Percentiles rank a stretch among this genome's conserved stretches.
Conservation (phyloP, 2,797 vertebrate genomes). For the Nannoperca australis region DNA sequence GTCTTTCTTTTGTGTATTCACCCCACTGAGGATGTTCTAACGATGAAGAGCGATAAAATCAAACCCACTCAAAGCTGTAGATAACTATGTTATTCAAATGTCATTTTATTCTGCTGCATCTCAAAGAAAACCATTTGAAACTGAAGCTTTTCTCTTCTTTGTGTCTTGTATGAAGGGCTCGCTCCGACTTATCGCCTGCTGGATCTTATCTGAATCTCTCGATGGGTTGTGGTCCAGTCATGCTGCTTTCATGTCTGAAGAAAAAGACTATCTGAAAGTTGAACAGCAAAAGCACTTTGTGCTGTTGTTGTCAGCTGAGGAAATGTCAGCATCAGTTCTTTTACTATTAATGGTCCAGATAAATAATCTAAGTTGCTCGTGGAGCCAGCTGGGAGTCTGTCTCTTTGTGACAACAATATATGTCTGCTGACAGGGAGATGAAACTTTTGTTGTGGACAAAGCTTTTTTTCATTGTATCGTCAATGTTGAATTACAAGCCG, state of each 20-base stretch:
- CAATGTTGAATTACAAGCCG: background rate
- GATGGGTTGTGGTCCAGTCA: conserved; percentile 63
- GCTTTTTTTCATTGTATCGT: background rate
- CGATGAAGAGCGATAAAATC: conserved; percentile 35
- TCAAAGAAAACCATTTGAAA: conserved; percentile 59
- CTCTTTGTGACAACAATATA: conserved; percentile 10
- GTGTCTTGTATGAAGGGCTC: conserved; percentile 60
- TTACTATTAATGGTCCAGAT: conserved; percentile 16
- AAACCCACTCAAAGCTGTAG: conserved; percentile 35
- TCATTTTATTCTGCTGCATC: conserved; percentile 49
- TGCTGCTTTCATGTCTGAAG: conserved; percentile 65
- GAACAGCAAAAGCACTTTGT: conserved; percentile 53
- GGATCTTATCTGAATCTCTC: conserved; percentile 71
- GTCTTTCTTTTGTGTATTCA: conserved; percentile 16
- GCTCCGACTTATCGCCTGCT: conserved; percentile 56
- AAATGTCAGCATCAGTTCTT: conserved; percentile 56
- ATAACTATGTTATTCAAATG: conserved; percentile 54
- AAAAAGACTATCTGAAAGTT: conserved; percentile 64
- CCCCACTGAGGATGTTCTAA: conserved; percentile 32
- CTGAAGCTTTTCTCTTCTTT: conserved; percentile 42
- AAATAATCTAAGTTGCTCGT: conserved; percentile 19
- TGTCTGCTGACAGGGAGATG: conserved; percentile 22
- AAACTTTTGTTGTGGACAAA: conserved; percentile 3
- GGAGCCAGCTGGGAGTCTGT: conserved; percentile 2
- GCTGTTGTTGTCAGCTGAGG: conserved; percentile 41